Base-by-base conservation (phyloP, 2,888 invertebrate genomes). In the Andrena bucephala region DNA sequence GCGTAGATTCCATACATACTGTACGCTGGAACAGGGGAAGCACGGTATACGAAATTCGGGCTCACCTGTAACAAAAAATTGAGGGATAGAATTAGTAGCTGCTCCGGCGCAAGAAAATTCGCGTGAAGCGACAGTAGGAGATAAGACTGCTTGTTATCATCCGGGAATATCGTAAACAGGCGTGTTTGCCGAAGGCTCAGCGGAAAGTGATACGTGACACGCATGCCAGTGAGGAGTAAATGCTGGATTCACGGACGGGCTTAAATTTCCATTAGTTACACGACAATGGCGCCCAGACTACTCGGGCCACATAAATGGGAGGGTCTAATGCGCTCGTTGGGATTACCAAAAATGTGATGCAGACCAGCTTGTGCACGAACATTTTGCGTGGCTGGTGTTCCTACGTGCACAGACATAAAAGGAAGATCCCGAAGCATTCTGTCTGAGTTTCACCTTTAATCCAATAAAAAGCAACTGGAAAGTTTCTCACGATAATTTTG, bases 121-220 rank as follows among this genome's bases (percentile, higher is more conserved):
- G 71, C 65, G 76, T 62, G 66, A n/a, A 63, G 69, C 75, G 73
- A 70, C 62, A 70, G 77, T 65, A 66, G 76, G 66, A 88, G 91
- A 90, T 90, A 91, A 89, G 84, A 81, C 84, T 77, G 80, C 89
- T 91, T 90, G 91, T 91, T 92, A 92, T 90, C 90, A 88, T 91
- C 90, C 88, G 87, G 87, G 88, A 88, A 93, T 92, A 93, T 92
- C 90, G 90, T 92, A 92, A 93, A 92, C 91, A 92, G 90, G 85
- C 87, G 89, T 93, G 92, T 93, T 93, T 93, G 93, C 91, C 89
- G 86, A 91, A 87, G 88, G 89, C 87, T 83, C 80, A 87, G 79
- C 86, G 90, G 91, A 90, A 92, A 93, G 92, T 92, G 92, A 93
- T 92, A 93, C 93, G 92, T 92, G 92, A 93, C 93, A 93, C 91